Conservation (phyloP, 2,888 invertebrate genomes). For the Limenitis camilla region DNA sequence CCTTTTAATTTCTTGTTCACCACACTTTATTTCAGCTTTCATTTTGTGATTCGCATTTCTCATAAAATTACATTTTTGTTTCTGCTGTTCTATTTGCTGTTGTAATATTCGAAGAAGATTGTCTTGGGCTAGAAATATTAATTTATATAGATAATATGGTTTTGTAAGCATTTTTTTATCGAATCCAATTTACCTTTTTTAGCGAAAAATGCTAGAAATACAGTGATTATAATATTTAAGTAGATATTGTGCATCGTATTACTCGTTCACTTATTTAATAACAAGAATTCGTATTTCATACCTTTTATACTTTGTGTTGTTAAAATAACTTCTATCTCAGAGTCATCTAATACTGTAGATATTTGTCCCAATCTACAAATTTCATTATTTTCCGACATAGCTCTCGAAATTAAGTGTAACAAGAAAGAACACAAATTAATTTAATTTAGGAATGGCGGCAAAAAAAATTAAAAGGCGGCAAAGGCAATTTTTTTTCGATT, state of each 20-base stretch:
- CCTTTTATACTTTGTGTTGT: slow-evolving; percentile 56
- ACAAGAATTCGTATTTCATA: slow-evolving; percentile 24
- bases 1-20: slow-evolving; percentile 50
- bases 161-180: background rate
- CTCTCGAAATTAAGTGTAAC: background rate
- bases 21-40: slow-evolving; percentile 50
- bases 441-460: background rate
- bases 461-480: too few species aligned
- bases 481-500: too few species aligned
- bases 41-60: slow-evolving; percentile 46
- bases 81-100: slow-evolving; percentile 41
- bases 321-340: slow-evolving; percentile 45
- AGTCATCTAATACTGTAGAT: slow-evolving; percentile 47
- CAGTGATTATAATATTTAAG: too few species aligned
- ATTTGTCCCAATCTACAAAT: slow-evolving; percentile 46
- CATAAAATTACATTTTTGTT: slow-evolving; percentile 41
- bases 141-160: background rate
- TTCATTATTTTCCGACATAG: slow-evolving; percentile 45
- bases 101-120: slow-evolving; percentile 45
- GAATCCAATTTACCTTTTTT: background rate
- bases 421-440: too few species aligned
- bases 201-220: too few species aligned
- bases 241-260: too few species aligned
- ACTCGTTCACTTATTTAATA: too few species aligned
- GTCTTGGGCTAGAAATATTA: slow-evolving; percentile 43